A percentile compares a stretch with the other conserved stretches of the same genome.
phyloP scores from a whole-genome alignment of 2,888 invertebrate species.

The Apamea monoglypha region DNA sequence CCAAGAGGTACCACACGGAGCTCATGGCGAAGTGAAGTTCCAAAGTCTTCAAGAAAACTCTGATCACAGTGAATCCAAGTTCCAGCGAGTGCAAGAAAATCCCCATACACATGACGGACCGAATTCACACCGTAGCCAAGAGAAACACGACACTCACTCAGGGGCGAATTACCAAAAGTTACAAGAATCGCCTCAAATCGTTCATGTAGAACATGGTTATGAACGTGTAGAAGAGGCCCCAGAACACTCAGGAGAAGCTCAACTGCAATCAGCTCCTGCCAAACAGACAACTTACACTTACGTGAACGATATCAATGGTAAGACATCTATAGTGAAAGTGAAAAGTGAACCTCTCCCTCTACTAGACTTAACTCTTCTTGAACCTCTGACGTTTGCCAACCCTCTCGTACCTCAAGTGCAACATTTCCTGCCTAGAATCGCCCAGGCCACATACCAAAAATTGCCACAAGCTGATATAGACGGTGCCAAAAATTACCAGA shows the following conservation, averaged over 20 bases:
- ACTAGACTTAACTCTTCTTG: slow-evolving; percentile 83
- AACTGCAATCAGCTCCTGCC: slow-evolving; percentile 73
- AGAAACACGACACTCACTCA: slow-evolving; percentile 23
- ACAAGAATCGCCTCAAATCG: slow-evolving; percentile 50
- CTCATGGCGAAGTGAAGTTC: slow-evolving; percentile 59
- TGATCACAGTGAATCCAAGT: slow-evolving; percentile 42
- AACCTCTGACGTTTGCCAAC: slow-evolving; percentile 86
- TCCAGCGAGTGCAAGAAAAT: slow-evolving; percentile 51
- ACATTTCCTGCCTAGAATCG: slow-evolving; percentile 85
- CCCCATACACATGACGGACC: slow-evolving; percentile 18
- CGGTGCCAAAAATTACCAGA: slow-evolving; percentile 77
- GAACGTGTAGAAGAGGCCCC: slow-evolving; percentile 49
- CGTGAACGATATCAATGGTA: slow-evolving; percentile 79
- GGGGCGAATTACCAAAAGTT: slow-evolving; percentile 60
- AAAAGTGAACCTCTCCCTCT: slow-evolving; percentile 82
- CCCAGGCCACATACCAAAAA: slow-evolving; percentile 80
- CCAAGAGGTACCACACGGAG: slow-evolving; percentile 49
- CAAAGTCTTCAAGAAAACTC: slow-evolving; percentile 70
- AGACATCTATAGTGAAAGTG: slow-evolving; percentile 81
- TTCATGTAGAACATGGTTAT: slow-evolving; percentile 52
- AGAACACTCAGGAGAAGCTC: slow-evolving; percentile 63
- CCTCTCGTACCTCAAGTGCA: slow-evolving; percentile 88
- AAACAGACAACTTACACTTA: slow-evolving; percentile 76
- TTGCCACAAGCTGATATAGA: slow-evolving; percentile 74
- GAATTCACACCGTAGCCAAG: slow-evolving; percentile 46